phyloP scores from a whole-genome alignment of 2,888 invertebrate species.

The Ferrisia virgata region DNA sequence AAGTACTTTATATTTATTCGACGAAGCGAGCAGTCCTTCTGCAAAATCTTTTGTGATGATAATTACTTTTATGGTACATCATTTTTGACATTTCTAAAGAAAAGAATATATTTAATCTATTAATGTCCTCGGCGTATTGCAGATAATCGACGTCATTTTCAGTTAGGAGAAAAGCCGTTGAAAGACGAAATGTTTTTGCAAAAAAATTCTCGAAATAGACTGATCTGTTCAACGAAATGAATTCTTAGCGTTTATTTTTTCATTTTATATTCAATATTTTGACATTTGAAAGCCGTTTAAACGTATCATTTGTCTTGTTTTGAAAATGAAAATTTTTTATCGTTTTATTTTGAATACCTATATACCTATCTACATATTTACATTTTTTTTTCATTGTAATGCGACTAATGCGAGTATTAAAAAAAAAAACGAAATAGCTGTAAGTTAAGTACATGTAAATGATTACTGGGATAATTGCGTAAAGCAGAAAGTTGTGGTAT shows the following conservation, averaged over 20 bases:
- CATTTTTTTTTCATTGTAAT: no score
- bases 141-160: constrained; percentile 25
- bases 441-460: no score
- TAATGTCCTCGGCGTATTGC: constrained; percentile 14
- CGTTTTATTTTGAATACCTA: neutral
- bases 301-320: neutral
- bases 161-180: neutral
- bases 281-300: neutral
- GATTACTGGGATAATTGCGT: no score
- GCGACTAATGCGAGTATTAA: no score
- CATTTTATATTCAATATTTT: neutral
- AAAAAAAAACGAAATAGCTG: no score
- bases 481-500: no score
- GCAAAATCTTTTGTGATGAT: constrained; percentile 19
- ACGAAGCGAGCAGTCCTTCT: neutral
- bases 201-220: neutral
- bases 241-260: neutral
- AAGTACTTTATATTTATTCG: constrained; percentile 24
- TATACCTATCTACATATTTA: no score
- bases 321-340: neutral
- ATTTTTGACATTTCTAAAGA: constrained; percentile 28
- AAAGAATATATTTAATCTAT: constrained; percentile 28
- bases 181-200: neutral
- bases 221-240: neutral
- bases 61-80: constrained; percentile 30